Evolutionary conservation across 1,140 invertebrate genomes (phyloP).

Genomic region (Leptestheria dahalacensis): DNA sequence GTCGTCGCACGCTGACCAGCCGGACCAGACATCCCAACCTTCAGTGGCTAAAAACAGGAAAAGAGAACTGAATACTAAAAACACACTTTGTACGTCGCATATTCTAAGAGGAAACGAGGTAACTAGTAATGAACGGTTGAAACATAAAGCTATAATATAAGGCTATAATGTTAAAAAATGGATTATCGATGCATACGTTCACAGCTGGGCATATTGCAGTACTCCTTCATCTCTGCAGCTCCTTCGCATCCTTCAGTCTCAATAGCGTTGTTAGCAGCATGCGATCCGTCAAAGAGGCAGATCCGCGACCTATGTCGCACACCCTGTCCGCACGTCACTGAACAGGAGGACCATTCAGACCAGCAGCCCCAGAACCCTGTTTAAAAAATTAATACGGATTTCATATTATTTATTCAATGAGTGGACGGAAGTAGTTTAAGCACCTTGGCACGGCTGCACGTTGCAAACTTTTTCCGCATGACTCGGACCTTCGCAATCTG

Average conservation of each 20-base stretch:
- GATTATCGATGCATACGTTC: constrained; percentile 32
- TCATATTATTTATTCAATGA: too few species aligned
- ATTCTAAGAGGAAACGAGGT: too few species aligned
- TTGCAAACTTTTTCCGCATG: constrained; percentile 12
- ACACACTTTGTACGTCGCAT: too few species aligned
- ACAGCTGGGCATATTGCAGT: constrained; percentile 44
- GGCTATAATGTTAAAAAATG: not conserved
- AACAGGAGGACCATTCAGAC: constrained; percentile 63
- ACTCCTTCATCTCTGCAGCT: constrained; percentile 26
- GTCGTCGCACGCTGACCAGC: constrained; percentile 49
- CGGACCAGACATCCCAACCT: constrained; percentile 48
- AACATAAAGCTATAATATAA: too few species aligned
- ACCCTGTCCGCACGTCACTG: constrained; percentile 54
- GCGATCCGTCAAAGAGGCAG: constrained; percentile 29
- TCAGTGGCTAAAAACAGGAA: constrained; percentile 30
- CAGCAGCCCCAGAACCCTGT: constrained; percentile 63
- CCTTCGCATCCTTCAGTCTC: constrained; percentile 36
- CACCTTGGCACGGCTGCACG: constrained; percentile 13
- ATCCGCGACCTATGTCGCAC: constrained; percentile 38
- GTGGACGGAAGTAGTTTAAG: too few species aligned
- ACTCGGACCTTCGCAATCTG: constrained; percentile 13
- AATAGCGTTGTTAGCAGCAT: constrained; percentile 29
- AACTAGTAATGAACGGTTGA: too few species aligned
- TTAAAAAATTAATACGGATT: not conserved
- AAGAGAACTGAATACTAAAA: constrained; percentile 9